phyloP scores from a whole-genome alignment of 1,140 invertebrate genomes.

The Magallana ariakensis region DNA sequence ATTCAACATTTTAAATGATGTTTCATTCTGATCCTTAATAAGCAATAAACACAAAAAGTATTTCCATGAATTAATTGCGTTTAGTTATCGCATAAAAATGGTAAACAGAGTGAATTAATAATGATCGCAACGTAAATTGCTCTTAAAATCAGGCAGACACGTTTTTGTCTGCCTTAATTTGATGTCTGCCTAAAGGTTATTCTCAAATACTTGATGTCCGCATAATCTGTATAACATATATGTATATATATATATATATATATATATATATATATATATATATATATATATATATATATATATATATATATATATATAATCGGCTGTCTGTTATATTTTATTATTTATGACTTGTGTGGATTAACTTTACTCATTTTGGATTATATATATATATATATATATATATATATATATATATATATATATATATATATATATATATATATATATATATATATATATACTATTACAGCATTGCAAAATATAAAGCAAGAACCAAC shows the following conservation, averaged over 20 bases:
- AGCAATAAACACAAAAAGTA: too few species aligned
- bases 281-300: not conserved
- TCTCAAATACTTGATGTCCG: not conserved
- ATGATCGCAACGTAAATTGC: not conserved
- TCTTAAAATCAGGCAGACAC: conserved; percentile 4
- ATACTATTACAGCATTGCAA: too few species aligned
- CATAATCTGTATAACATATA: not conserved
- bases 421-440: too few species aligned
- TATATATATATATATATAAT: not conserved
- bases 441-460: too few species aligned
- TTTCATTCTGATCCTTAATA: too few species aligned
- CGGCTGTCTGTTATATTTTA: too few species aligned
- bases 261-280: not conserved
- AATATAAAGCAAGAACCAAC: too few species aligned
- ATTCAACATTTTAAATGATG: too few species aligned
- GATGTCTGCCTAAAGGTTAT: not conserved
- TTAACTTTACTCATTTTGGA: too few species aligned
- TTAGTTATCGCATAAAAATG: not conserved
- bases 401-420: too few species aligned
- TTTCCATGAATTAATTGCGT: not conserved
- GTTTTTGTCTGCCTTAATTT: conserved; percentile 26
- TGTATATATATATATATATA: conserved; percentile 11
- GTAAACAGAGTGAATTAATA: not conserved
- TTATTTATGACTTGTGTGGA: too few species aligned
- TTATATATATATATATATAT: too few species aligned